These are phyloP conservation scores for Rhinoraja longicauda DNA, from an alignment of 2,797 vertebrate species.

Conservation along the genomic window DNA sequence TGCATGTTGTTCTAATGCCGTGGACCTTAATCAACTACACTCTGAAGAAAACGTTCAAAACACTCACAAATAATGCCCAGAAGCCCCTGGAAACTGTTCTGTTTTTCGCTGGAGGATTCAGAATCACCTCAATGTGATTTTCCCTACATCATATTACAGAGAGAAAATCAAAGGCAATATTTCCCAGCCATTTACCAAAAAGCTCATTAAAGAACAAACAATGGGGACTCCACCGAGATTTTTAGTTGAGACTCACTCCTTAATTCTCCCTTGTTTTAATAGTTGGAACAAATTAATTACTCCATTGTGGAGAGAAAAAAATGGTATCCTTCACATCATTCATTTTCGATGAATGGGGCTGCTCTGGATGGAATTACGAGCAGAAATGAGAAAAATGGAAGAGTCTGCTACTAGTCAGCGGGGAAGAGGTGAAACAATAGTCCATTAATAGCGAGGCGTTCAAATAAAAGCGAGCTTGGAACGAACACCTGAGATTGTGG, in stretches of 20 bases:
- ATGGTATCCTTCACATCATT: slow-evolving; percentile 84
- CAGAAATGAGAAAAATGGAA: slow-evolving; percentile 81
- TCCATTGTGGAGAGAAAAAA: slow-evolving; percentile 74
- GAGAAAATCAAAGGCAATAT: slow-evolving; percentile 81
- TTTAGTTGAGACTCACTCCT: slow-evolving; percentile 84
- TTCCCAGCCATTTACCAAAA: slow-evolving; percentile 92
- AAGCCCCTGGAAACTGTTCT: slow-evolving; percentile 19
- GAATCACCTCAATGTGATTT: slow-evolving; percentile 66
- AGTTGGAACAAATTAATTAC: slow-evolving; percentile 99
- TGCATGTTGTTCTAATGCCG: slow-evolving; percentile 52
- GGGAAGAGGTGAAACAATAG: slow-evolving; percentile 80
- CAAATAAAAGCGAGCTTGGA: neutral
- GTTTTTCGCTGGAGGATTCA: slow-evolving; percentile 29
- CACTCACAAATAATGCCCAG: slow-evolving; percentile 43
- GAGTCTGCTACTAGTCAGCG: slow-evolving; percentile 54
- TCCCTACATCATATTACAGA: slow-evolving; percentile 82
- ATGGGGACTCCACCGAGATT: slow-evolving; percentile 87
- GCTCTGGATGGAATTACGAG: slow-evolving; percentile 77
- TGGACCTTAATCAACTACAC: slow-evolving; percentile 47
- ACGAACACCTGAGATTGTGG: neutral
- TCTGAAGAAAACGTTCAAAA: slow-evolving; percentile 49
- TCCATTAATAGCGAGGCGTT: slow-evolving; percentile 70
- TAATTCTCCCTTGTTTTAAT: slow-evolving; percentile 93
- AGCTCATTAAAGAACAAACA: slow-evolving; percentile 99
- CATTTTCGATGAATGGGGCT: slow-evolving; percentile 69